Conservation (phyloP, 2,113 vertebrate genomes). For the Malurus melanocephalus region DNA sequence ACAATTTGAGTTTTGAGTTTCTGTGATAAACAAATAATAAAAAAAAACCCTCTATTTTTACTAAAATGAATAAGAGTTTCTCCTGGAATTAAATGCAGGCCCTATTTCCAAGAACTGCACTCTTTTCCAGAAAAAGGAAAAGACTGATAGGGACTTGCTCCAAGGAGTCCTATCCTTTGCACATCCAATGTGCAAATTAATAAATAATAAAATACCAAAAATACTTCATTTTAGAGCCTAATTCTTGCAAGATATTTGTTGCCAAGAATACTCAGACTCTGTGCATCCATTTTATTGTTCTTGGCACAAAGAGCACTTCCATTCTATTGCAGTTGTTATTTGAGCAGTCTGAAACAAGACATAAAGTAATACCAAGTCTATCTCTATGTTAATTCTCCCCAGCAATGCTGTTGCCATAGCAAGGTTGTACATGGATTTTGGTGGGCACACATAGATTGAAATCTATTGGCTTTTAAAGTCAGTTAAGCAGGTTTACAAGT, state of each 20-base stretch:
- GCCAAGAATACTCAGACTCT: slow-evolving; percentile 51
- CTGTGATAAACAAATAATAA: neutral
- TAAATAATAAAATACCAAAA: slow-evolving; percentile 32
- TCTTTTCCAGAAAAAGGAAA: neutral
- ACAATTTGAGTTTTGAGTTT: neutral
- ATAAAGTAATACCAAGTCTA: slow-evolving; percentile 18
- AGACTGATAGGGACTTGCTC: neutral
- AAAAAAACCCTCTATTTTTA: neutral
- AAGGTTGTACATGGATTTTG: slow-evolving; percentile 7
- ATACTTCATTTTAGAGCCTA: neutral
- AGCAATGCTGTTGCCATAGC: slow-evolving; percentile 25
- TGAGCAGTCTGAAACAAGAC: slow-evolving; percentile 46
- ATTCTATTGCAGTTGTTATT: slow-evolving; percentile 50
- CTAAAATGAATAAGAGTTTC: neutral
- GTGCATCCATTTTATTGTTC: slow-evolving; percentile 47
- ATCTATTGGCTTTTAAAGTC: neutral
- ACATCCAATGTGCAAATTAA: neutral
- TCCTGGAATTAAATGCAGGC: neutral
- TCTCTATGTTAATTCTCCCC: neutral
- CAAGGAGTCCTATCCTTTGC: neutral
- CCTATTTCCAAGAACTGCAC: neutral
- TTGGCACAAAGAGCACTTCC: slow-evolving; percentile 42
- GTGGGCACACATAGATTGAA: neutral
- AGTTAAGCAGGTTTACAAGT: neutral
- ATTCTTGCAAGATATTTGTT: slow-evolving; percentile 3